Conservation (phyloP, 2,113 vertebrate genomes). For the Oxyruncus cristatus region DNA sequence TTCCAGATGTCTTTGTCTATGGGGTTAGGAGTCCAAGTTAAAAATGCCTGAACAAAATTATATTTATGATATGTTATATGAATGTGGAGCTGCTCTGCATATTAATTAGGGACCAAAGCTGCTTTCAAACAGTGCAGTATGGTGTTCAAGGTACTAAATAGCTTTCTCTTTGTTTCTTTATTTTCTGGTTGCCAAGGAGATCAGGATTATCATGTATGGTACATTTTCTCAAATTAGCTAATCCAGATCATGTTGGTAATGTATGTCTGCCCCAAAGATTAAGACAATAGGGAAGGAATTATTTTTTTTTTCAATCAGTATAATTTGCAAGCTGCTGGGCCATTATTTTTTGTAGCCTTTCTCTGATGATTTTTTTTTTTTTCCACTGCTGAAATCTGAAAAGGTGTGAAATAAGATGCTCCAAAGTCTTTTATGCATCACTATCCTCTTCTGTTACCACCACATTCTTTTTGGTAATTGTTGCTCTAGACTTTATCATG, state of each 20-base stretch:
- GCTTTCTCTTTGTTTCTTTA: conserved; percentile 31
- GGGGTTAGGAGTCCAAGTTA: neutral
- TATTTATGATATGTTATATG: neutral
- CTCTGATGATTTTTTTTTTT: neutral
- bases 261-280: neutral
- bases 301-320: neutral
- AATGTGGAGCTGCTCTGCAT: neutral
- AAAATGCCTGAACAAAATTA: neutral
- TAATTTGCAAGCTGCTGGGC: neutral
- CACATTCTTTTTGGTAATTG: neutral
- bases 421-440: neutral
- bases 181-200: conserved; percentile 36
- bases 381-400: neutral
- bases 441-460: neutral
- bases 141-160: conserved; percentile 12
- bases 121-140: neutral
- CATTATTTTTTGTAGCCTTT: neutral
- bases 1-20: neutral
- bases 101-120: conserved; percentile 10
- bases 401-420: neutral
- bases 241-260: conserved; percentile 22
- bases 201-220: neutral
- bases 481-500: neutral
- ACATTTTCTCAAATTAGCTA: conserved; percentile 45
- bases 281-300: neutral